Evolutionary conservation across 2,888 invertebrate species (phyloP).

Genomic region (Sabellastarte sp.): DNA sequence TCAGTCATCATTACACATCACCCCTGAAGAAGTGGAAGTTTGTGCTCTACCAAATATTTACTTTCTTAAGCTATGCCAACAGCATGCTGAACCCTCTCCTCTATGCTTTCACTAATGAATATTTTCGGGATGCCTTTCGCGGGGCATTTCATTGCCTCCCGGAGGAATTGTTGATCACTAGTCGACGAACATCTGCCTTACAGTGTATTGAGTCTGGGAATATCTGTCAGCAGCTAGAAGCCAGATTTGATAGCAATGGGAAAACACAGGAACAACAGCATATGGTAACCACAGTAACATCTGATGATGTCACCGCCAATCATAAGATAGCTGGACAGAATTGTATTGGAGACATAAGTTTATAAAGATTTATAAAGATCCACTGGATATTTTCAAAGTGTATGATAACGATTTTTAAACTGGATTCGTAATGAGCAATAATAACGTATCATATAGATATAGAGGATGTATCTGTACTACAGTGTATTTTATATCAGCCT

Average conservation of each 20-base stretch:
- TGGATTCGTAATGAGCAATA: no score
- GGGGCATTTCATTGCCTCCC: constrained; percentile 26
- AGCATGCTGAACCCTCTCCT: constrained; percentile 31
- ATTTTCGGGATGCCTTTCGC: constrained; percentile 29
- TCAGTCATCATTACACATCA: not conserved
- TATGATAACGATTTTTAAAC: no score
- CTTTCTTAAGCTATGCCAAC: constrained; percentile 29
- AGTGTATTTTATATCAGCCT: no score
- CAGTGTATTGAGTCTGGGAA: not conserved
- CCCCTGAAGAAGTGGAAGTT: not conserved
- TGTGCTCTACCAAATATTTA: constrained; percentile 19
- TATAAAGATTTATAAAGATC: no score
- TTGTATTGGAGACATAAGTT: no score
- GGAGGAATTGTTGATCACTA: constrained; percentile 3
- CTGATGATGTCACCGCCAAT: no score
- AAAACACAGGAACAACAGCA: no score
- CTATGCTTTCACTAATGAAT: constrained; percentile 33
- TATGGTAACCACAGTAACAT: no score
- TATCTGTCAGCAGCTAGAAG: not conserved
- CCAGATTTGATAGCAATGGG: not conserved
- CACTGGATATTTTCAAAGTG: no score
- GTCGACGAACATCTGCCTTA: not conserved
- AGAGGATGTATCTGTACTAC: no score
- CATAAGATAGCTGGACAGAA: no score
- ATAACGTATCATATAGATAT: no score